Conservation (phyloP, 2,888 invertebrate species). For the Lithophane leautieri region DNA sequence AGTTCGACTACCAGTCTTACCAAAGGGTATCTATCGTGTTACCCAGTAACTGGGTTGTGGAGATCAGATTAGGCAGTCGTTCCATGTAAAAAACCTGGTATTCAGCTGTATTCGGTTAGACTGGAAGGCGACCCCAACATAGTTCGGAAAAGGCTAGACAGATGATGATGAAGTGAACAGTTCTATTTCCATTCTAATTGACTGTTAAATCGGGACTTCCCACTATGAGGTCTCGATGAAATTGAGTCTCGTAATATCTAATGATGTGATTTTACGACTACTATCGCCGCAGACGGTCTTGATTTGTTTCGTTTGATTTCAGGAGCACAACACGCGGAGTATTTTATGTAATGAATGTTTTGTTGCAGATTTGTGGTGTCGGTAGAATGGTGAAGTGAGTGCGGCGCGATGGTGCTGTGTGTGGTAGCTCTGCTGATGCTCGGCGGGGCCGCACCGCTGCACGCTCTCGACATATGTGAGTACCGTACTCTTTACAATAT, state of each 20-base stretch:
- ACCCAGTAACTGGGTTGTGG: too few species aligned
- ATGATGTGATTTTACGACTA: conserved; percentile 29
- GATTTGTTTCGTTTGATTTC: conserved; percentile 37
- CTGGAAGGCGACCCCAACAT: too few species aligned
- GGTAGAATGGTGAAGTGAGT: conserved; percentile 85
- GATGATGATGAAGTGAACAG: conserved; percentile 2
- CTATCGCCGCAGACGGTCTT: neutral
- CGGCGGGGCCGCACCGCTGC: conserved; percentile 72
- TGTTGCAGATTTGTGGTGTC: conserved; percentile 76
- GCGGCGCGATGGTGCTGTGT: conserved; percentile 82
- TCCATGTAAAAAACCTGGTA: too few species aligned
- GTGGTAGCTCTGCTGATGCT: conserved; percentile 80
- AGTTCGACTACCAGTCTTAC: too few species aligned
- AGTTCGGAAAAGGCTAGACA: too few species aligned
- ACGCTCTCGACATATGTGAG: conserved; percentile 86
- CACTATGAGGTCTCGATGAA: conserved; percentile 6
- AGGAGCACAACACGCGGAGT: neutral
- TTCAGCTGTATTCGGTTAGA: too few species aligned
- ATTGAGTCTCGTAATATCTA: conserved; percentile 14
- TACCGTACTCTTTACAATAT: conserved; percentile 52
- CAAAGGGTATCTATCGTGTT: too few species aligned
- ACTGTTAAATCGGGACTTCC: neutral
- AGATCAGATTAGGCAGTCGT: too few species aligned
- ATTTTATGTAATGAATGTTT: conserved; percentile 36
- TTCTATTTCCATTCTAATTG: conserved; percentile 35